Percentiles rank a stretch among this genome's conserved stretches.
Evolutionary conservation across 2,113 vertebrate genomes (phyloP).

Genomic region (Rhea pennata): DNA sequence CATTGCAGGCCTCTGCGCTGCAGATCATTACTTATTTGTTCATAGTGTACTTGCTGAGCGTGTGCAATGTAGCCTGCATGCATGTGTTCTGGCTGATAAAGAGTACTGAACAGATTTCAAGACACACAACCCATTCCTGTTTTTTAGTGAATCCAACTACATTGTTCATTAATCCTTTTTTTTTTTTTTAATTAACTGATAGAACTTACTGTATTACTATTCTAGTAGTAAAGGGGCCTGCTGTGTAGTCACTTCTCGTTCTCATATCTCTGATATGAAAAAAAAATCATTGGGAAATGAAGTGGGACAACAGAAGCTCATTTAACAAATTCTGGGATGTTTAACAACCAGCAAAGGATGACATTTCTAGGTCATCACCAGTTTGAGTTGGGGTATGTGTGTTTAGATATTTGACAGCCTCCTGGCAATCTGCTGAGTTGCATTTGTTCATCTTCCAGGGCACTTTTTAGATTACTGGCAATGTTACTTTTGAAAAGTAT

Average conservation of each 20-base stretch:
- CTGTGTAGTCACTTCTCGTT: background rate
- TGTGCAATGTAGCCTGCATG: background rate
- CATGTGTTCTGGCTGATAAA: background rate
- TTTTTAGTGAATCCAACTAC: background rate
- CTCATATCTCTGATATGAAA: background rate
- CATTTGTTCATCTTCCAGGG: background rate
- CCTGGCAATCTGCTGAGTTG: background rate
- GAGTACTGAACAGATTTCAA: background rate
- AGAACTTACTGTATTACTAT: background rate
- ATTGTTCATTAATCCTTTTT: background rate
- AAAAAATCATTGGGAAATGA: background rate
- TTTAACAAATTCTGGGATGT: background rate
- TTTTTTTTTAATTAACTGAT: background rate
- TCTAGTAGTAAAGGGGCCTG: background rate
- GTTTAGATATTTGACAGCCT: background rate
- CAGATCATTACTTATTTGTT: conserved; percentile 1
- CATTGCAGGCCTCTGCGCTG: background rate
- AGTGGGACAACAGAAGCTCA: background rate
- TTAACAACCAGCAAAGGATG: background rate
- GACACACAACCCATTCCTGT: background rate
- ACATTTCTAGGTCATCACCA: background rate
- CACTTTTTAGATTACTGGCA: background rate
- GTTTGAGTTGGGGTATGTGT: background rate
- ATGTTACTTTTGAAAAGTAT: background rate
- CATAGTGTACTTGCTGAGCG: background rate